Conservation (phyloP, 2,113 vertebrate genomes). For the Colossoma macropomum region DNA sequence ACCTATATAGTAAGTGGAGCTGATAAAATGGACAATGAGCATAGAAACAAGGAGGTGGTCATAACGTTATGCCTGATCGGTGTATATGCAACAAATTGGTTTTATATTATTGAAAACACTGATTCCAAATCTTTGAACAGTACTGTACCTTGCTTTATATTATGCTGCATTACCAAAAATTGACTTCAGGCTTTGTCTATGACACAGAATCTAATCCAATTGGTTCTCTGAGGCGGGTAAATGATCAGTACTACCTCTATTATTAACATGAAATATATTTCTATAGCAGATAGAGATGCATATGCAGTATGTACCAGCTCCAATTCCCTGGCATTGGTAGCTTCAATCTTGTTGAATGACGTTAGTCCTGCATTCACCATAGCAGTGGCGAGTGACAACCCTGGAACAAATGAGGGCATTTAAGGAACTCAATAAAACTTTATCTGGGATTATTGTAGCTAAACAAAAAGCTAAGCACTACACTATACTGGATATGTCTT, state of each 20-base stretch:
- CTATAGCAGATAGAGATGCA: not conserved
- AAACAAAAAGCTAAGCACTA: not conserved
- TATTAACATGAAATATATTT: not conserved
- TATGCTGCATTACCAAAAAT: too few relatives aligned
- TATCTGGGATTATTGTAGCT: not conserved
- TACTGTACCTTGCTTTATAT: too few relatives aligned
- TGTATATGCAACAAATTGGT: too few relatives aligned
- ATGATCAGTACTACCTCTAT: not conserved
- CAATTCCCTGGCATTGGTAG: conserved; percentile 88
- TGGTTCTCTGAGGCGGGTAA: not conserved
- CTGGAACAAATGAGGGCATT: conserved; percentile 69
- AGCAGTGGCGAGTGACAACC: conserved; percentile 87
- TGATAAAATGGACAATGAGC: too few relatives aligned
- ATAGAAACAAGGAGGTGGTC: too few relatives aligned
- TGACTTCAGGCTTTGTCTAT: too few relatives aligned
- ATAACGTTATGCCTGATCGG: too few relatives aligned
- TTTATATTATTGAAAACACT: too few relatives aligned
- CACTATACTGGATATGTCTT: not conserved
- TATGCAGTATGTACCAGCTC: conserved; percentile 82
- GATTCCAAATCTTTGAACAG: too few relatives aligned
- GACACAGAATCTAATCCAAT: too few relatives aligned
- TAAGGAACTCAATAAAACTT: not conserved
- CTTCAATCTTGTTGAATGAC: conserved; percentile 94
- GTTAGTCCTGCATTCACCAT: conserved; percentile 96
- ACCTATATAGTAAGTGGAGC: too few relatives aligned